phyloP scores from a whole-genome alignment of 2,888 invertebrate genomes.

The Drosophila niveifrons region DNA sequence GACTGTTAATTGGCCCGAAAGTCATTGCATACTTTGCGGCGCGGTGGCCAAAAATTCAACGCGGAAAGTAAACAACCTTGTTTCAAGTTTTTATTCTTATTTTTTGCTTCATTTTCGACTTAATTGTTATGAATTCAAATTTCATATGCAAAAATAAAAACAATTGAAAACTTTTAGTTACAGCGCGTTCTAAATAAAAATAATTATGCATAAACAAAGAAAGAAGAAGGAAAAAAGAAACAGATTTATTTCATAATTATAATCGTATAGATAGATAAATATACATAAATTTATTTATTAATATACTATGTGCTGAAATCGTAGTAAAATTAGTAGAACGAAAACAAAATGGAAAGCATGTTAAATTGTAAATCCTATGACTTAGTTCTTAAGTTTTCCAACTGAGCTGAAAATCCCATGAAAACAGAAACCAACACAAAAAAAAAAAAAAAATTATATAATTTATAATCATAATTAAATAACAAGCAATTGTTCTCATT shows the following conservation, averaged over 20 bases:
- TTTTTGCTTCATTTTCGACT: conserved; percentile 26
- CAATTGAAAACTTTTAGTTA: conserved; percentile 49
- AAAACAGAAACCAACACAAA: conserved; percentile 18
- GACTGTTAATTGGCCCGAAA: conserved; percentile 17
- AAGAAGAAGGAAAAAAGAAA: conserved; percentile 7
- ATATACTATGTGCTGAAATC: conserved; percentile 55
- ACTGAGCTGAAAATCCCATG: conserved; percentile 11
- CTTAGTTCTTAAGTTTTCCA: conserved; percentile 71
- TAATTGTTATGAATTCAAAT: conserved; percentile 52
- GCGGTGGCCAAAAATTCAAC: conserved; percentile 27
- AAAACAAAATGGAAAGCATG: conserved; percentile 24
- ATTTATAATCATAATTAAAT: conserved; percentile 16
- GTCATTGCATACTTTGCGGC: conserved; percentile 34
- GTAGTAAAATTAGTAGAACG: conserved; percentile 36
- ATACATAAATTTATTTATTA: conserved; percentile 45
- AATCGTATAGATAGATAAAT: conserved; percentile 13
- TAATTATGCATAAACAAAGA: conserved; percentile 30
- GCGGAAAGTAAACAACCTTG: conserved; percentile 73
- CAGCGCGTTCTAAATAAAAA: conserved; percentile 49
- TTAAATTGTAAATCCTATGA: conserved; percentile 64
- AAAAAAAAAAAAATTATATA: conserved; percentile 7
- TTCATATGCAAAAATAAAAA: conserved; percentile 37
- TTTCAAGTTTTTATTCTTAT: conserved; percentile 23
- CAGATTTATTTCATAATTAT: conserved; percentile 13
- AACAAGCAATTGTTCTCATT: conserved; percentile 37